Evolutionary conservation across 2,888 invertebrate species (phyloP).

Genomic region (Anthophora plumipes): DNA sequence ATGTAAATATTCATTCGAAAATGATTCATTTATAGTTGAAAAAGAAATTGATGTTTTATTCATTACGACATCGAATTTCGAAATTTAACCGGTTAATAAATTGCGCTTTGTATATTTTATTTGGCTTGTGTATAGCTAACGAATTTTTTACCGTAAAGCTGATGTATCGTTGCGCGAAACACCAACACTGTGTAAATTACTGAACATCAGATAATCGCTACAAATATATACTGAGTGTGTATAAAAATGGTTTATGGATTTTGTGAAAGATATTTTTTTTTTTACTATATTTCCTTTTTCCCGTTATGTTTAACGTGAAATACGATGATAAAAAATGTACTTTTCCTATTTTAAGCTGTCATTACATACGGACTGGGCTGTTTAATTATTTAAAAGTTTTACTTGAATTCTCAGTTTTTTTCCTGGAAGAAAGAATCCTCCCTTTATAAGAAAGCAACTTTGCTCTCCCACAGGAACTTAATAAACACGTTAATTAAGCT

Average conservation of each 20-base stretch:
- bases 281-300: too few species aligned
- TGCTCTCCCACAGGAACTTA: not conserved
- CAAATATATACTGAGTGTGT: not conserved
- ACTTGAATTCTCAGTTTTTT: not conserved
- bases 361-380: too few species aligned
- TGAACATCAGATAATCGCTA: slow-evolving; percentile 25
- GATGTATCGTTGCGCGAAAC: slow-evolving; percentile 23
- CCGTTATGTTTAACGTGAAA: not conserved
- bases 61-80: not conserved
- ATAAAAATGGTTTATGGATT: slow-evolving; percentile 14
- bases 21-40: not conserved
- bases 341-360: too few species aligned
- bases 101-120: not conserved
- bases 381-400: not conserved
- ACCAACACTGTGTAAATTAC: slow-evolving; percentile 19
- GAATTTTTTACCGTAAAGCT: slow-evolving; percentile 42
- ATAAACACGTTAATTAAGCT: not conserved
- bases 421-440: not conserved
- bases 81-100: slow-evolving; percentile 17
- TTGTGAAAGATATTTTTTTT: slow-evolving; percentile 6
- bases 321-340: too few species aligned
- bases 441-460: not conserved
- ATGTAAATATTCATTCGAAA: not conserved
- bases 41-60: not conserved
- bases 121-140: slow-evolving; percentile 27